These are phyloP conservation scores for Zoroaster sp. DNA, from an alignment of 53 echinoderm and acorn worm genomes.

Conservation along the genomic window DNA sequence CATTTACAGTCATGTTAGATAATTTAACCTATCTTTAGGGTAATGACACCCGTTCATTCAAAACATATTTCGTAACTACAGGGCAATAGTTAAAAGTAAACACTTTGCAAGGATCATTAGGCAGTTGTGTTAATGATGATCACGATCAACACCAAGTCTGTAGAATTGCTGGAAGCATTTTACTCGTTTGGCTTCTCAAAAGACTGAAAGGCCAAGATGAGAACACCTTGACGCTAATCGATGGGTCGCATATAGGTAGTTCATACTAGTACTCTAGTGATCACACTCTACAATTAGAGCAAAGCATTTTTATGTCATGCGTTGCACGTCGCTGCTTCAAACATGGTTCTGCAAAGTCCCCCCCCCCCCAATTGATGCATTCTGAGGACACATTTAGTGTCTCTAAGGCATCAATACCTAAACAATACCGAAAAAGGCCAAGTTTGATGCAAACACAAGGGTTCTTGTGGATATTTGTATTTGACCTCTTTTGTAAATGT, in stretches of 20 bases:
- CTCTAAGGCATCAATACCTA: neutral
- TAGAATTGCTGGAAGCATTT: neutral
- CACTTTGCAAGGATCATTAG: neutral
- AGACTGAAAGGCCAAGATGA: neutral
- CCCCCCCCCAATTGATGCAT: neutral
- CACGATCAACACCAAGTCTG: neutral
- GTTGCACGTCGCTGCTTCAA: slow-evolving; percentile 14
- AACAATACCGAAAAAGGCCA: neutral
- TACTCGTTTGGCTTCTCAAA: neutral
- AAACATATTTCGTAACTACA: neutral
- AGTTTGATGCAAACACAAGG: neutral
- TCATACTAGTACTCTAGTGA: neutral
- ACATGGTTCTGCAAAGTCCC: neutral
- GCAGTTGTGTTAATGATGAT: neutral
- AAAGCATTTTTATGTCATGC: slow-evolving; percentile 4
- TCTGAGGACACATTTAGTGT: neutral
- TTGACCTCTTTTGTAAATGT: too few species aligned
- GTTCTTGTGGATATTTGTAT: neutral
- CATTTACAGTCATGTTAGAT: too few species aligned
- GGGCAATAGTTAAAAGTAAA: neutral
- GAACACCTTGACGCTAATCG: neutral
- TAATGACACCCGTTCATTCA: neutral
- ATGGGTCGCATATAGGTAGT: neutral
- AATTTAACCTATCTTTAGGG: neutral
- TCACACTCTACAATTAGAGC: slow-evolving; percentile 4